Base-by-base conservation (phyloP, 2,888 invertebrate species). In the Athetis lepigone region DNA sequence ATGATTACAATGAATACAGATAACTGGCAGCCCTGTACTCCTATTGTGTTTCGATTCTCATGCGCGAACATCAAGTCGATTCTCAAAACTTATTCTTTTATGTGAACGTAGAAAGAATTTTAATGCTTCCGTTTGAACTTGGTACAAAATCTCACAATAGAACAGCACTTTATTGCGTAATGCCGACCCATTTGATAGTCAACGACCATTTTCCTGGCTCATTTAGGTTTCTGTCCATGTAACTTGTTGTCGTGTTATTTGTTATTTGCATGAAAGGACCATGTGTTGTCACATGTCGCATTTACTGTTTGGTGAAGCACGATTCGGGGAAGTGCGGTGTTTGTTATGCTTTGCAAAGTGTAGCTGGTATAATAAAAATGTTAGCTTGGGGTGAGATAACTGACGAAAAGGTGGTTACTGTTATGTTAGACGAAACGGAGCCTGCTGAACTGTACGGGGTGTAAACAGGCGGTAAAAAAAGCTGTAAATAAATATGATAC, bases 41-140 rank as follows among this genome's bases (percentile, higher is more conserved):
- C 89, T 83, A 92, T 93, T 93, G 93, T 93, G 82, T 85, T 82
- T 77, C 80, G 79, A 91, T 92, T 93, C 93, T 85, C 93, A 93
- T 92, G 91, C 89, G 88, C 88, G 78, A 87, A 86, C 88, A 87
- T 86, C 88, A 86, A 82, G 80, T 85, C 83, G 88, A 84, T 94
- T 93, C 94, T 92, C 88, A 92, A 94, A 94, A 93, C 90, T 91
- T 93, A 90, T 92, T 92, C 92, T 93, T 94, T 94, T 93, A 92
- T 93, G 87, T 86, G 90, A 87, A 92, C 90, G 90, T 82, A 86
- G 86, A 88, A 92, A 90, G 94, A 94, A 94, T 94, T 89, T 93
- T 93, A 93, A 94, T 93, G 93, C 88, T 91, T 94, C 93, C 94
- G 93, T 83, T 87, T 92, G 90, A 90, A 93, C 90, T 92, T 86